These are phyloP conservation scores for Petrolisthes cinctipes DNA, from an alignment of 2,888 invertebrate genomes.

Conservation along the genomic window DNA sequence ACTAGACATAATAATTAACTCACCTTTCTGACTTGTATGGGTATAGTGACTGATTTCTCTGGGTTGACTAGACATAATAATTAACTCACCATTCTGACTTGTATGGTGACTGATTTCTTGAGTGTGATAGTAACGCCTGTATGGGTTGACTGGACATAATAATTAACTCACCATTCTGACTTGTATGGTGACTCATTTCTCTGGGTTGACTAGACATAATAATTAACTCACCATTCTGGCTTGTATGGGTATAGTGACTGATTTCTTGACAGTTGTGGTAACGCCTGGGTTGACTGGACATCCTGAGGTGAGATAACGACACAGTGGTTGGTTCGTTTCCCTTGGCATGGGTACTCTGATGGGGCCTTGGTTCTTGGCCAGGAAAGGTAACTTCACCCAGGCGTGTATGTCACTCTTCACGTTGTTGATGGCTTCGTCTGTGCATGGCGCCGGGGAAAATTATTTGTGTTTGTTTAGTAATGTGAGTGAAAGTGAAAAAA, in stretches of 20 bases:
- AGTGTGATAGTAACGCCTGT: conserved; percentile 1
- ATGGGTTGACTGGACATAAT: background rate
- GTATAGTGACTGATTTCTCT: conserved; percentile 19
- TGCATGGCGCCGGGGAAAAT: too few relatives aligned
- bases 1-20: too few relatives aligned
- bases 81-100: conserved; percentile 23
- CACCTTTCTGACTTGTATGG: conserved; percentile 18
- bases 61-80: conserved; percentile 4
- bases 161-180: too few relatives aligned
- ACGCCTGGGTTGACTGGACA: conserved; percentile 7
- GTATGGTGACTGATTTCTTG: conserved; percentile 9
- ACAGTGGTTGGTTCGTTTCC: conserved; percentile 1
- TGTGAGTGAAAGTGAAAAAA: too few relatives aligned
- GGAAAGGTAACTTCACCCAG: conserved; percentile 26
- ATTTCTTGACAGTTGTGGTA: conserved; percentile 9
- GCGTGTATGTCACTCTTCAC: conserved; percentile 21
- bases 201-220: conserved; percentile 1
- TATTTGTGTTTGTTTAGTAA: too few relatives aligned
- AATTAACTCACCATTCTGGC: conserved; percentile 23
- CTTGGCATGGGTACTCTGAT: conserved; percentile 13
- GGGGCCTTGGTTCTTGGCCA: background rate
- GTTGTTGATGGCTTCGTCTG: conserved; percentile 4
- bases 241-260: conserved; percentile 23
- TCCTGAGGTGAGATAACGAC: background rate
- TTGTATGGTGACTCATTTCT: conserved; percentile 13